phyloP scores from a whole-genome alignment of 2,113 vertebrate species.

The Tylochromis polylepis region DNA sequence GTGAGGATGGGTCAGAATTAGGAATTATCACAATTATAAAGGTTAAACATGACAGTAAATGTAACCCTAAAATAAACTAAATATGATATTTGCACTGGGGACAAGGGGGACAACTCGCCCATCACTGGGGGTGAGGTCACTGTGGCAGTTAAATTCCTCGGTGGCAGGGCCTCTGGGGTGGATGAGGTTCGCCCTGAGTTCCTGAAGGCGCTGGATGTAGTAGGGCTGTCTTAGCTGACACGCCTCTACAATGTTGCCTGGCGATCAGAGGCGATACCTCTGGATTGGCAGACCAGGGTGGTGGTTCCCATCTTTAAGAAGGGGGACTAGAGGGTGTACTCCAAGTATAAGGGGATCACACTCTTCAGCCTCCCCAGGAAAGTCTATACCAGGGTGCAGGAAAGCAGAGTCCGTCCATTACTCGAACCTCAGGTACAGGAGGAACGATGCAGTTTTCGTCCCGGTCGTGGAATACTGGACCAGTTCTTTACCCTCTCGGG shows the following conservation, averaged over 20 bases:
- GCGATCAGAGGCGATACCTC: too few relatives aligned
- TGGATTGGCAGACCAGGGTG: neutral
- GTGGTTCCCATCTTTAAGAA: neutral
- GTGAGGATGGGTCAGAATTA: constrained; percentile 13
- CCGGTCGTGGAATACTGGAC: neutral
- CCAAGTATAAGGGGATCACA: neutral
- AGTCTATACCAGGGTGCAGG: neutral
- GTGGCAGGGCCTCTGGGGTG: neutral
- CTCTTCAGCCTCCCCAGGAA: neutral
- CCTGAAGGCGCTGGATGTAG: too few relatives aligned
- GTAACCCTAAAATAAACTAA: neutral
- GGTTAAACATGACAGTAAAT: neutral
- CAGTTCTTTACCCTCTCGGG: neutral
- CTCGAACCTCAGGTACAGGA: neutral
- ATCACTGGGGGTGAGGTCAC: neutral
- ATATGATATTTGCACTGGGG: neutral
- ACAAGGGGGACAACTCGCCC: neutral
- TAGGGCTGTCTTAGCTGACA: too few relatives aligned
- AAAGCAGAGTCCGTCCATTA: neutral
- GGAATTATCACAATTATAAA: constrained; percentile 14
- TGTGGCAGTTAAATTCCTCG: neutral
- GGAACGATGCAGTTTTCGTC: neutral
- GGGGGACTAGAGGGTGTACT: neutral
- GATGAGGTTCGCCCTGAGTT: too few relatives aligned
- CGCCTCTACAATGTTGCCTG: too few relatives aligned